A percentile compares a stretch with the other conserved stretches of the same genome.
phyloP scores from a whole-genome alignment of 2,113 vertebrate species.

The Indicator indicator region DNA sequence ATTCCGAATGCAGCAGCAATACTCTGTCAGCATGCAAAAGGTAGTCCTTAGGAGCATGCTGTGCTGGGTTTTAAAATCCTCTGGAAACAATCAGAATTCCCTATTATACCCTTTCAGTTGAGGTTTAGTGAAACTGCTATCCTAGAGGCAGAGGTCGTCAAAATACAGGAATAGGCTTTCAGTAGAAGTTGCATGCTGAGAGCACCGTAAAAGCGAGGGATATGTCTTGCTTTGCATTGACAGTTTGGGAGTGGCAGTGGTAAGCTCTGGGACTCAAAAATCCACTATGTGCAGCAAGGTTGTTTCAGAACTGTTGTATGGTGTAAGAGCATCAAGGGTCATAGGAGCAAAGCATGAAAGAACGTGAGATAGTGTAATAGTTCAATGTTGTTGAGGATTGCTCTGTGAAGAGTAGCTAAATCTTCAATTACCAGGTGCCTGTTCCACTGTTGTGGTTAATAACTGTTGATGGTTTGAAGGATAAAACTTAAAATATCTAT shows the following conservation, averaged over 20 bases:
- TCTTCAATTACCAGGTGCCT: not conserved
- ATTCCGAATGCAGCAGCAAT: not conserved
- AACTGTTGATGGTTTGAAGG: not conserved
- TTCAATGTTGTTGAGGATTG: fast-evolving
- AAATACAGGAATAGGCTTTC: not conserved
- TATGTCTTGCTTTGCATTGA: not conserved
- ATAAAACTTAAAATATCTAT: not conserved
- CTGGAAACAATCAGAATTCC: not conserved
- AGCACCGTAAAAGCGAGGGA: not conserved
- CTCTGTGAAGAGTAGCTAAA: not conserved
- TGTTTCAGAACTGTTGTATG: not conserved
- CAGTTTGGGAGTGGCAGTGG: not conserved
- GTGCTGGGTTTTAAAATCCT: not conserved
- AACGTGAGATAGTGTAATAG: not conserved
- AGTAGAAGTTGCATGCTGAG: not conserved
- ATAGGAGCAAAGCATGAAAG: not conserved
- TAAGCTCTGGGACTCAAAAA: not conserved
- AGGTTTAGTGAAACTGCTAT: not conserved
- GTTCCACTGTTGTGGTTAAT: not conserved
- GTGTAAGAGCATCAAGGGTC: not conserved
- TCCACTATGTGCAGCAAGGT: not conserved
- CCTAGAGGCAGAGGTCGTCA: not conserved
- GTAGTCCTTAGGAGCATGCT: not conserved
- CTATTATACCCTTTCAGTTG: not conserved
- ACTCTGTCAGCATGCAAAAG: not conserved